Percentiles rank a stretch among this genome's conserved stretches.
Evolutionary conservation across 2,113 vertebrate genomes (phyloP).

Genomic region (Malurus melanocephalus): DNA sequence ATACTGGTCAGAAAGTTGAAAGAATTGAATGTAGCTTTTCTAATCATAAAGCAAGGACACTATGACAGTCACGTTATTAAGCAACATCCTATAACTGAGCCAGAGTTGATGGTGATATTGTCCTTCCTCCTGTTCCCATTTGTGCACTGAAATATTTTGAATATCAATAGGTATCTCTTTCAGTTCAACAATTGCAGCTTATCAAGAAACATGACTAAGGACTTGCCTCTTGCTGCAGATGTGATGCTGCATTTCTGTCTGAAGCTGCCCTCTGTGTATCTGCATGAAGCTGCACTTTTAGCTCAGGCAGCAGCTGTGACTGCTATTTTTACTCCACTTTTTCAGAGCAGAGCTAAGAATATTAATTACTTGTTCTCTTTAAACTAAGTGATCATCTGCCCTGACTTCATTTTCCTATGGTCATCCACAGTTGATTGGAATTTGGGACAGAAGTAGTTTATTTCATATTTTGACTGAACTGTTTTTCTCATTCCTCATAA

Average conservation of each 20-base stretch:
- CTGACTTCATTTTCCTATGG: neutral
- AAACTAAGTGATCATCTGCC: neutral
- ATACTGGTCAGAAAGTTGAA: neutral
- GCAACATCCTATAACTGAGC: neutral
- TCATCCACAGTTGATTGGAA: neutral
- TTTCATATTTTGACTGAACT: neutral
- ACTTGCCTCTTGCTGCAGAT: neutral
- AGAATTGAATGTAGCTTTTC: neutral
- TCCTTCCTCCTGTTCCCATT: neutral
- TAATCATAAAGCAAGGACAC: neutral
- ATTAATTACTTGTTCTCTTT: neutral
- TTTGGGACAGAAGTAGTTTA: neutral
- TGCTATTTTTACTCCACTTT: neutral
- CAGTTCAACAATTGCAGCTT: neutral
- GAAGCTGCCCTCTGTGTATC: neutral
- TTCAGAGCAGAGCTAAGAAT: neutral
- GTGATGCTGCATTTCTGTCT: neutral
- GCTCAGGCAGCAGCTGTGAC: neutral
- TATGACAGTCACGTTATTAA: neutral
- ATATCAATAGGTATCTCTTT: neutral
- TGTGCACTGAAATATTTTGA: neutral
- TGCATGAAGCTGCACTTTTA: neutral
- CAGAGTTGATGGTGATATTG: neutral
- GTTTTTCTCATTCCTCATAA: neutral
- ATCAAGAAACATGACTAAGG: neutral